Conservation (phyloP, 2,113 vertebrate genomes). For the Bucco capensis region DNA sequence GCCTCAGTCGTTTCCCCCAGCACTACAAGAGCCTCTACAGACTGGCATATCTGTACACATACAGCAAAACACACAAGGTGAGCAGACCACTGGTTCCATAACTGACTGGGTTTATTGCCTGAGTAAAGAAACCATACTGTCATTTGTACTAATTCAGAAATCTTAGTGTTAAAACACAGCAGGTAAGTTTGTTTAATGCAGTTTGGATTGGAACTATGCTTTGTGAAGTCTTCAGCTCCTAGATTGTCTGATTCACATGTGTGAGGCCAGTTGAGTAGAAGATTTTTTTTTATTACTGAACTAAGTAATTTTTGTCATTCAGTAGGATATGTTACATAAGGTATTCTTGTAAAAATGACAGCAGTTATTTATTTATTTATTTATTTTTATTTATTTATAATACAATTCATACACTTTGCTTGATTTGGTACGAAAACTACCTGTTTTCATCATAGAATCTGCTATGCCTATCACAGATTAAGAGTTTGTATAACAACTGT, state of each 20-base stretch:
- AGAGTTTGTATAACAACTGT: not conserved
- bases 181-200: not conserved
- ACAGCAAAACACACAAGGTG: slow-evolving; percentile 90
- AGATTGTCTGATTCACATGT: not conserved
- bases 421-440: not conserved
- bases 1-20: slow-evolving; percentile 94
- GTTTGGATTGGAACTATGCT: not conserved
- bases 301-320: not conserved
- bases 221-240: not conserved
- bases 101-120: not conserved
- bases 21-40: slow-evolving; percentile 99
- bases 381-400: not conserved
- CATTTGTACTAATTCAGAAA: not conserved
- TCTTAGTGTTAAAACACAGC: not conserved
- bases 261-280: not conserved
- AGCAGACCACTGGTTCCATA: not conserved
- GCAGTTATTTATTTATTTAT: not conserved
- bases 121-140: not conserved
- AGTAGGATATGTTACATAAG: not conserved
- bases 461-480: not conserved
- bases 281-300: not conserved
- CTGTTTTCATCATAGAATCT: not conserved
- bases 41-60: slow-evolving; percentile 89
- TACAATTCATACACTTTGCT: not conserved
- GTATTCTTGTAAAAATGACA: not conserved